Evolutionary conservation across 2,113 vertebrate genomes (phyloP), one percentile per base, ranked within the genome.

Genomic region (Mesocricetus auratus): DNA sequence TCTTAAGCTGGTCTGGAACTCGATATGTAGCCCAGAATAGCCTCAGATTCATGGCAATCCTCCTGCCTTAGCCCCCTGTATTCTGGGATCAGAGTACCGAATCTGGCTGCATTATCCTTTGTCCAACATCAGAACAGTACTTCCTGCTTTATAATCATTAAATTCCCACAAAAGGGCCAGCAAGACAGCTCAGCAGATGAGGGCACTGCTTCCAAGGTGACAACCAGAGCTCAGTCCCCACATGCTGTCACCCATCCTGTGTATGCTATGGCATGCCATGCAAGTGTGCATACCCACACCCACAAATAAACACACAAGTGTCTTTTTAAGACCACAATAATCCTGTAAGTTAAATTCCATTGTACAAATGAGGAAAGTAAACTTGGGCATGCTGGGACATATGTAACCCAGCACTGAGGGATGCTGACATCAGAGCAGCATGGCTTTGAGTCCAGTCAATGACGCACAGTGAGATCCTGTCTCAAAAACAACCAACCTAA

Each of bases 131-230:
- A 96, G 26, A 74, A 74, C 9, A 13, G 66, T 22, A 4, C 4
- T 89, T 89, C 73, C 22, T 91, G n/a, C 21, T 91, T 94, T 93
- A 90, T 87, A 92, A 92, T 60, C 39, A 68, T 53, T 92, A 74
- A 95, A 74, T 74, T 94, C 42, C 29, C 68, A 33, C 13, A 53
- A 33, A 47, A 53, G 29, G 75, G 47, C 29, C 45, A 78, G 29
- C 29, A 78, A 50, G 45, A 78, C 33, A 29, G 45, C 45, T 50
- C 75, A 78, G 75, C 47, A 50, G 75, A 50, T 47, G 16, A 77
- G 33, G 45, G 15, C 15, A 50, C 45, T 78, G 45, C 15, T 33
- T 78, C 75, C 47, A 53, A 50, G 47, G 26, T 33, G 29, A 50
- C 75, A 50, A 8, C 29, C 47, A 50, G 31, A 45, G 22, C 36